phyloP scores from a whole-genome alignment of 92 coral and sea anemone genomes.

The Zoanthus solanderi region DNA sequence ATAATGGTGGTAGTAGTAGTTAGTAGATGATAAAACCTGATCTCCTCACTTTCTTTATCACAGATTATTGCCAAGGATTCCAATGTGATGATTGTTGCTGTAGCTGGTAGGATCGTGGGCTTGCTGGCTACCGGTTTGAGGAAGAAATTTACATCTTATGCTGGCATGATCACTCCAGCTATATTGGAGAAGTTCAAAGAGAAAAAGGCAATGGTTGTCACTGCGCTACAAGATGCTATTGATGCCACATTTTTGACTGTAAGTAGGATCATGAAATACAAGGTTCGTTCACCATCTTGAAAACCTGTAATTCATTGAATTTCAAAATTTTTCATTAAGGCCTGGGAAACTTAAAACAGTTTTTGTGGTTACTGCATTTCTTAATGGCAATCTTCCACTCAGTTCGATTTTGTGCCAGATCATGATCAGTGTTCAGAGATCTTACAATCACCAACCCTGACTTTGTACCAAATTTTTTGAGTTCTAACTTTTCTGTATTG shows the following conservation, averaged over 20 bases:
- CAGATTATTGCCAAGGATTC: constrained; percentile 94
- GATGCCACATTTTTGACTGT: constrained; percentile 90
- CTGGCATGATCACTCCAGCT: constrained; percentile 74
- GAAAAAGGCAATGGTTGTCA: constrained; percentile 88
- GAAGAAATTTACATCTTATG: constrained; percentile 85
- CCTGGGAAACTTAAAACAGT: too few species aligned
- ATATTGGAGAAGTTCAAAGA: constrained; percentile 96
- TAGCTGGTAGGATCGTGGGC: constrained; percentile 89
- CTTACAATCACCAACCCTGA: too few species aligned
- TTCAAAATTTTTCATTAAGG: too few species aligned
- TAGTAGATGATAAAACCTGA: background rate
- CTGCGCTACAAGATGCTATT: constrained; percentile 92
- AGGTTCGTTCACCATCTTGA: too few species aligned
- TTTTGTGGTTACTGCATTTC: too few species aligned
- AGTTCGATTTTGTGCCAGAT: too few species aligned
- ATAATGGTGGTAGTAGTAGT: background rate
- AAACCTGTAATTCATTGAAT: too few species aligned
- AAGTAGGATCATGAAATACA: constrained; percentile 11
- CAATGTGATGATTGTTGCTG: constrained; percentile 90
- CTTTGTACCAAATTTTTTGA: too few species aligned
- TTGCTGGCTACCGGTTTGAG: constrained; percentile 90
- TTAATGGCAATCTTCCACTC: too few species aligned
- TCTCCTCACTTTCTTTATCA: background rate
- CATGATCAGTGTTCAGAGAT: too few species aligned
- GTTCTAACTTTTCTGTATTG: too few species aligned